These are phyloP conservation scores for Caiman crocodilus DNA, from an alignment of 2,797 vertebrate species.

Conservation along the genomic window DNA sequence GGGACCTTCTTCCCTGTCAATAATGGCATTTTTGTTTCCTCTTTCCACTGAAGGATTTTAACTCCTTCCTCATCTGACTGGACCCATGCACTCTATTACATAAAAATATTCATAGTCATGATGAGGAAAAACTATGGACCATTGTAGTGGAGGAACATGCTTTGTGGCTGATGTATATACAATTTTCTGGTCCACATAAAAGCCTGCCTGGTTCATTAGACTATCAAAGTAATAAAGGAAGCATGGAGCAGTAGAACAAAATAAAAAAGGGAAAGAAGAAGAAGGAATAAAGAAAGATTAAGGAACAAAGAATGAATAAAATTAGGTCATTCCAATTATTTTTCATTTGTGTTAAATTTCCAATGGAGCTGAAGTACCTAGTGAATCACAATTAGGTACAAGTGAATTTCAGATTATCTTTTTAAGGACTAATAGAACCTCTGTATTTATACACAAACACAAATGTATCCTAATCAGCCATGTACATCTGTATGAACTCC, in stretches of 20 bases:
- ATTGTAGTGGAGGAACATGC: neutral
- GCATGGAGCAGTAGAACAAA: accelerated
- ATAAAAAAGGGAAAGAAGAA: neutral
- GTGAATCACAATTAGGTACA: neutral
- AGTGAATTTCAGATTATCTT: neutral
- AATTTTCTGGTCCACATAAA: neutral
- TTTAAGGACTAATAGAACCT: neutral
- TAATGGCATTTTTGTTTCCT: neutral
- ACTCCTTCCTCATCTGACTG: neutral
- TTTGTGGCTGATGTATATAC: neutral
- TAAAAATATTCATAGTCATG: neutral
- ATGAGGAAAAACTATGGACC: neutral
- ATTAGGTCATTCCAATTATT: neutral
- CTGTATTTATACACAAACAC: neutral
- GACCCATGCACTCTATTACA: neutral
- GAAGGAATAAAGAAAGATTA: neutral
- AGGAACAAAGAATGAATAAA: neutral
- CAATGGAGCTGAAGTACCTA: neutral
- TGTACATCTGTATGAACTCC: accelerated
- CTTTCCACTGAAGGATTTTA: neutral
- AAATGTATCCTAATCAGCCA: neutral
- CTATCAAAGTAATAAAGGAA: neutral
- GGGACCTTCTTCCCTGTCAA: neutral
- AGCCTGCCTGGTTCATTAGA: neutral
- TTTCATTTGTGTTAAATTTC: neutral